These are phyloP conservation scores for Resseliella maxima DNA, from an alignment of 2,888 invertebrate genomes.

Conservation along the genomic window DNA sequence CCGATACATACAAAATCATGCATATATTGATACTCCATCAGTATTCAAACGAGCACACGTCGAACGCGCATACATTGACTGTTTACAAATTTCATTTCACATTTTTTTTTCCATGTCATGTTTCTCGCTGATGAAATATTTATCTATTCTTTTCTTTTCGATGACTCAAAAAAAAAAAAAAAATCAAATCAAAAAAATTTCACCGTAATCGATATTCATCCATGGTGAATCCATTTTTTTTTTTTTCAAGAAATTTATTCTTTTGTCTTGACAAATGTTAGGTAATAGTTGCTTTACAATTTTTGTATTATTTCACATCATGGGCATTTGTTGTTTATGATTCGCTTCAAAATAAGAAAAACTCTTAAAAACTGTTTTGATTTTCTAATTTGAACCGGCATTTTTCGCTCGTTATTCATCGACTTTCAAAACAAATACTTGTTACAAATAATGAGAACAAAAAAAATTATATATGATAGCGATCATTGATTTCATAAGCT, in stretches of 20 bases:
- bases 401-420: too few species aligned
- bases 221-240: neutral
- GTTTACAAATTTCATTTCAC: conserved; percentile 29
- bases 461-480: too few species aligned
- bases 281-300: neutral
- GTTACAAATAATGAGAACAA: too few species aligned
- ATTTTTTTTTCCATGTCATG: conserved; percentile 33
- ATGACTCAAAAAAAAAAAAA: neutral
- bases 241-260: neutral
- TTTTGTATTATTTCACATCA: too few species aligned
- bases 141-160: conserved; percentile 1
- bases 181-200: neutral
- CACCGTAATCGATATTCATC: conserved; percentile 4
- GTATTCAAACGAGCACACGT: conserved; percentile 15
- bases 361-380: neutral
- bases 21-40: conserved; percentile 23
- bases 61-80: neutral
- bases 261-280: neutral
- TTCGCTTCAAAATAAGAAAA: too few species aligned
- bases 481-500: neutral
- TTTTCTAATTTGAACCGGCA: too few species aligned
- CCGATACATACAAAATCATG: neutral
- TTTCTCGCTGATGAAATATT: conserved; percentile 16
- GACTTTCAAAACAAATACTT: too few species aligned
- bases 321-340: too few species aligned